phyloP scores from a whole-genome alignment of 2,797 vertebrate species.

The Pantherophis alleghaniensis region DNA sequence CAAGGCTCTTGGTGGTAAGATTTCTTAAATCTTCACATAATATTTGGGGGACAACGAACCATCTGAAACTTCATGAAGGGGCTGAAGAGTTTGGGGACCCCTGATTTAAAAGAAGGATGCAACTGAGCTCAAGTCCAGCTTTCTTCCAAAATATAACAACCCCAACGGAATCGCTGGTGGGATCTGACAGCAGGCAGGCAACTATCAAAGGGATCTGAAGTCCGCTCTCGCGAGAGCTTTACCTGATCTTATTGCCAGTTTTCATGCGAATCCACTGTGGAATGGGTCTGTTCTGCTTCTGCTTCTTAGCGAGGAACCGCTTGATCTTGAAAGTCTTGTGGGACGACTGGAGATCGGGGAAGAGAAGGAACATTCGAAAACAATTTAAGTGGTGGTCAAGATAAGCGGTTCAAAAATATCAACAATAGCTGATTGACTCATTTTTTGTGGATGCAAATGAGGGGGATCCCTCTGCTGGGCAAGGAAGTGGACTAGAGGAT shows the following conservation, averaged over 20 bases:
- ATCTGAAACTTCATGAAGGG: neutral
- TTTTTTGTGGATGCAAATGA: neutral
- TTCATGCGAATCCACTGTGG: constrained; percentile 99
- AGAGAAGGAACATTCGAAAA: neutral
- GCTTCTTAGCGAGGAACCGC: constrained; percentile 97
- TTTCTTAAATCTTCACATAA: too few relatives aligned
- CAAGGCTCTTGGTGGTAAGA: too few relatives aligned
- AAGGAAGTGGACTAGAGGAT: neutral
- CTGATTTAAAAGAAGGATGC: neutral
- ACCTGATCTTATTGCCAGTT: constrained; percentile 99
- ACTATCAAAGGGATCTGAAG: neutral
- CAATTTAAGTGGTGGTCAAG: too few relatives aligned
- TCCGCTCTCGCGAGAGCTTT: neutral
- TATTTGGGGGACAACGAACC: neutral
- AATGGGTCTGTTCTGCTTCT: constrained; percentile 98
- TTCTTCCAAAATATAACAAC: neutral
- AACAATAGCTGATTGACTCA: neutral
- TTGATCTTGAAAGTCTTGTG: constrained; percentile 99
- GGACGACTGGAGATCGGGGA: constrained; percentile 81
- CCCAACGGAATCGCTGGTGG: too few relatives aligned
- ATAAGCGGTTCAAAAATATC: neutral
- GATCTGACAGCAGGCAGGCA: neutral
- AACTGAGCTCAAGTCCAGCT: neutral
- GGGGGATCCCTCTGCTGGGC: neutral
- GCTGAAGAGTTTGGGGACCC: neutral